These are phyloP conservation scores for Ochotona princeps DNA, from an alignment of 2,113 vertebrate species.

Conservation along the genomic window DNA sequence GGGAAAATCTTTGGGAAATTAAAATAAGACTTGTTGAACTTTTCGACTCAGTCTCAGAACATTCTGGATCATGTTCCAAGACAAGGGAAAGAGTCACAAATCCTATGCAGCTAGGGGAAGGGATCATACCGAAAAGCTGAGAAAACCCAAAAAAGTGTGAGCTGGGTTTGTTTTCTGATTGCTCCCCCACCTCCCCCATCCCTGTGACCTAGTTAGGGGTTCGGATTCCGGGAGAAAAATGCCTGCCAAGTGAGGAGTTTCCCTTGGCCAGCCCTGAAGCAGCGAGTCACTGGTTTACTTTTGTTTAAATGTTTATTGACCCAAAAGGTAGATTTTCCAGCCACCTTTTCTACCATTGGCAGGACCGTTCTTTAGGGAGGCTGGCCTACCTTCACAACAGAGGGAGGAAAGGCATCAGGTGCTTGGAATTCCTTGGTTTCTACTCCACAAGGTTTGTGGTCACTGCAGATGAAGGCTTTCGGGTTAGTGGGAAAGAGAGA, in stretches of 20 bases:
- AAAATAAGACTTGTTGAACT: constrained; percentile 3
- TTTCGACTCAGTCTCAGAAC: background rate
- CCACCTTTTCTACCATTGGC: background rate
- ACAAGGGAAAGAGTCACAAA: background rate
- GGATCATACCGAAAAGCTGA: background rate
- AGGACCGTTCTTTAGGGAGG: background rate
- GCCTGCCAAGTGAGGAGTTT: background rate
- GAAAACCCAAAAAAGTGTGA: background rate
- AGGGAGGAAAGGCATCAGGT: background rate
- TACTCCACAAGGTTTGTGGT: constrained; percentile 17
- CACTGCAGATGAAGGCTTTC: background rate
- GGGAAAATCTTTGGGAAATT: constrained; percentile 44
- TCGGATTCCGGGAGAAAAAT: background rate
- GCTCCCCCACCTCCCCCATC: too few relatives aligned
- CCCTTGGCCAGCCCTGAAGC: background rate
- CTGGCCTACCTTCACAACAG: constrained; percentile 50
- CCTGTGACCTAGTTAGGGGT: background rate
- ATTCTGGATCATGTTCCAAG: background rate
- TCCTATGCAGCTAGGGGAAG: background rate
- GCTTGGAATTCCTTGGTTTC: background rate
- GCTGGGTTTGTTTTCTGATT: background rate
- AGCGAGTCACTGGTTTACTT: constrained; percentile 56
- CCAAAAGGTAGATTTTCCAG: constrained; percentile 13
- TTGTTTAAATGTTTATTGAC: constrained; percentile 62
- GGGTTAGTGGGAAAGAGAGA: background rate